Base-by-base conservation (phyloP, 2,113 vertebrate species). In the Caranx melampygus region DNA sequence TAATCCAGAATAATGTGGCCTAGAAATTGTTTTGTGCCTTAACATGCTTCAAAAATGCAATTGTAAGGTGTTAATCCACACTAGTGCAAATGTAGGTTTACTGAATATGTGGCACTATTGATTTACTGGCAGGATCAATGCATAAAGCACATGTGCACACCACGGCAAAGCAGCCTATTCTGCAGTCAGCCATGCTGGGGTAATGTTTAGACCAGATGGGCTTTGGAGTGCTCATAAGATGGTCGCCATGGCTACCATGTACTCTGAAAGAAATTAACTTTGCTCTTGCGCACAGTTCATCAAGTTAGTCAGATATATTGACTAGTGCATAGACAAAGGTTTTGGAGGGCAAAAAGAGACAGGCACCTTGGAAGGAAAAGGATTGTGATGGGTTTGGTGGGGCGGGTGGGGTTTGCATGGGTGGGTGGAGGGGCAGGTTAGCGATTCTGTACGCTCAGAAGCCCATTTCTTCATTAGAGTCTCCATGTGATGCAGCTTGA, bases 121-220 rank as follows among this genome's bases (percentile, higher is more conserved):
- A 94, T 95, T 82, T 69, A 66, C 92, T 85, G 72, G 85, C 47
- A 72, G 75, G 88, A 93, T 93, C 92, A 93, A 92, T 95, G 92
- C 88, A 92, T 91, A 92, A 94, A 94, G 91, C 93, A 91, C 91
- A 95, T 90, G 87, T 93, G 93, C 92, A 75, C 89, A 89, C 90
- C 86, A 90, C 31, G 2, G 87, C 87, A 86, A 62, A 70, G 77
- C 59, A 76, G 81, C 40, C 67, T 68, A 68, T 26, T 90, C 80
- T 88, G 73, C 71, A 91, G 69, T 79, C 81, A 86, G 77, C 61
- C 79, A 31, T 88, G 85, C 92, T 79, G 88, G 92, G 94, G 92
- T 96, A 95, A 96, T 96, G 95, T 95, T 96, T 95, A 93, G 93
- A 96, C 94, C 96, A 96, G 95, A 96, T 96, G 96, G 90, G 95